Percentiles rank a stretch among this genome's conserved stretches.
These are phyloP conservation scores for Archilochus colubris DNA, from an alignment of 2,113 vertebrate genomes.

Conservation along the genomic window DNA sequence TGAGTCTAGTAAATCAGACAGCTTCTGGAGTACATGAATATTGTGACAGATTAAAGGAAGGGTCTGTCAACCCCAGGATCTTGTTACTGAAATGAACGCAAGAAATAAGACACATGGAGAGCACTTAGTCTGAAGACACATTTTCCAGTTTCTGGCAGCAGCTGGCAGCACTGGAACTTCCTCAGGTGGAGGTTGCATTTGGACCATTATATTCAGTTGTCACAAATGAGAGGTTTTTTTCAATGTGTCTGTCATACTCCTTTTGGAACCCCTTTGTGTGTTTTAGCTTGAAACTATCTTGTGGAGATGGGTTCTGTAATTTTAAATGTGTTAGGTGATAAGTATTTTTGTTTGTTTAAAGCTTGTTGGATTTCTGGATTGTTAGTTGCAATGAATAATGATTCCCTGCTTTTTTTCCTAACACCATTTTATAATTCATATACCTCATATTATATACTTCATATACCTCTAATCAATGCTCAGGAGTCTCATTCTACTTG, in stretches of 20 bases:
- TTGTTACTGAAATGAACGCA: not conserved
- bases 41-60: not conserved
- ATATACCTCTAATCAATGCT: not conserved
- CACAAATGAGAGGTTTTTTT: not conserved
- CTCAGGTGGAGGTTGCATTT: not conserved
- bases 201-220: not conserved
- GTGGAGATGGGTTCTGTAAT: not conserved
- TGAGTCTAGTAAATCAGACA: not conserved
- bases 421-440: not conserved
- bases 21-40: not conserved
- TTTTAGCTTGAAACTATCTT: not conserved
- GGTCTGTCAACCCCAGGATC: not conserved
- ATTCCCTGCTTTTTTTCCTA: not conserved
- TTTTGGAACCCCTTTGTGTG: not conserved
- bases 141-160: conserved; percentile 7
- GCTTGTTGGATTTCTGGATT: not conserved
- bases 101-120: not conserved
- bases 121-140: not conserved
- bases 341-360: not conserved
- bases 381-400: not conserved
- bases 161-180: not conserved
- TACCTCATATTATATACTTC: not conserved
- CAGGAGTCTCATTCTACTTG: not conserved
- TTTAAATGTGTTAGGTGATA: not conserved
- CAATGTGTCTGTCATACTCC: not conserved